Percentiles rank a stretch among this genome's conserved stretches.
Conservation (phyloP, 2,888 invertebrate genomes). For the Capitulum mitella region DNA sequence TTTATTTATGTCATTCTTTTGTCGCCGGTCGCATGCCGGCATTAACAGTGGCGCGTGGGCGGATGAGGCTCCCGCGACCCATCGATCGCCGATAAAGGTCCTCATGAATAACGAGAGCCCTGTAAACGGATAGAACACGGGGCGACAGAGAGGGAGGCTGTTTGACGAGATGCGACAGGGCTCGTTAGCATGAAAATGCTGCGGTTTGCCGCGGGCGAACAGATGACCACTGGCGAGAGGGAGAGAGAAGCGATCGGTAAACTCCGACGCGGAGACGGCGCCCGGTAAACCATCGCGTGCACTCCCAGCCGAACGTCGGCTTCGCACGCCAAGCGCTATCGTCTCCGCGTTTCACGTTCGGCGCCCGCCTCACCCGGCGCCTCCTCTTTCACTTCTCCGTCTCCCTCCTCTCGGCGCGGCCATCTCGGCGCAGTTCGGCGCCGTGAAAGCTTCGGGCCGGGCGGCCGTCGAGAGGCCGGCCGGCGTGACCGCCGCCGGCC, state of each 20-base stretch:
- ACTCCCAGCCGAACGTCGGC: too few relatives aligned
- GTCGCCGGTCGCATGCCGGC: conserved; percentile 3
- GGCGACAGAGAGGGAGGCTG: not conserved
- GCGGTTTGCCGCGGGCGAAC: not conserved
- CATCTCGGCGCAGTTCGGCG: not conserved
- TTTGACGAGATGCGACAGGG: not conserved
- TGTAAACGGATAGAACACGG: conserved; percentile 8
- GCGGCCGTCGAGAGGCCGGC: not conserved
- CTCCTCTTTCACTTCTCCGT: too few relatives aligned
- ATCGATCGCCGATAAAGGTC: conserved; percentile 6
- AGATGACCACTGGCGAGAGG: not conserved
- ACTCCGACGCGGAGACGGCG: too few relatives aligned
- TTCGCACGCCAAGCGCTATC: too few relatives aligned
- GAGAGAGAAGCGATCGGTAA: too few relatives aligned
- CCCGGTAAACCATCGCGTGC: too few relatives aligned
- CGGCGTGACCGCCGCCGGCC: not conserved
- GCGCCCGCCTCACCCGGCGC: too few relatives aligned
- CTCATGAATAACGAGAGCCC: conserved; percentile 13
- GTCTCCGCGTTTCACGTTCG: too few relatives aligned
- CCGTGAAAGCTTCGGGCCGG: not conserved
- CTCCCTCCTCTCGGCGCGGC: not conserved
- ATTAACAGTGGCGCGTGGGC: not conserved
- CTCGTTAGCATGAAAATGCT: conserved; percentile 12
- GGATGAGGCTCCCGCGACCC: not conserved
- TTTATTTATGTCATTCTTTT: conserved; percentile 19